A percentile compares a stretch with the other conserved stretches of the same genome.
Conservation (phyloP, 2,888 invertebrate species). For the Therioaphis trifolii region DNA sequence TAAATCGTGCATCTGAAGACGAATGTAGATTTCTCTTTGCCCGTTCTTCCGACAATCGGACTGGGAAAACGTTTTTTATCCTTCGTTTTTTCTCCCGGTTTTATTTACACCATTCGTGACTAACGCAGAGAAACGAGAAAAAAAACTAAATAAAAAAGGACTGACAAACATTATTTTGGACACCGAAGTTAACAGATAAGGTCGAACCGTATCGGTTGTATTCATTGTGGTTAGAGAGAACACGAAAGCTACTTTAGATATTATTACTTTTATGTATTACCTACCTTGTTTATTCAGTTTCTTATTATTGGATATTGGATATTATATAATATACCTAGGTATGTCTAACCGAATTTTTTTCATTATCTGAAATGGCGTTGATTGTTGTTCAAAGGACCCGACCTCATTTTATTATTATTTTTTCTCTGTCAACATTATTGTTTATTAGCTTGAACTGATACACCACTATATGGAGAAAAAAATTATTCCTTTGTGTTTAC, state of each 20-base stretch:
- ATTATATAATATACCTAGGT: background rate
- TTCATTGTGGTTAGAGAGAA: background rate
- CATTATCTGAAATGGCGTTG: background rate
- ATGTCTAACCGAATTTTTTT: background rate
- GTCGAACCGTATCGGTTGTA: background rate
- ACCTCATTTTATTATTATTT: conserved; percentile 55
- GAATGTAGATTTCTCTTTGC: conserved; percentile 42
- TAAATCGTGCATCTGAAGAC: background rate
- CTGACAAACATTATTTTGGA: conserved; percentile 2
- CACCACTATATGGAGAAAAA: conserved; percentile 17
- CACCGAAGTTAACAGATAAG: conserved; percentile 24
- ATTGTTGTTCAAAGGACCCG: conserved; percentile 39
- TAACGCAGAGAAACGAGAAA: background rate
- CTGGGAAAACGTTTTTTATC: conserved; percentile 20
- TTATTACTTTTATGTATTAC: background rate
- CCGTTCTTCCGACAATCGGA: background rate
- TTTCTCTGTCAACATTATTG: conserved; percentile 23
- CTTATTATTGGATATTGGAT: background rate
- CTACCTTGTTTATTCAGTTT: conserved; percentile 7
- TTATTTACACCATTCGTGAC: background rate
- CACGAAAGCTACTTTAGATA: background rate
- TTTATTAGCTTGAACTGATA: conserved; percentile 23
- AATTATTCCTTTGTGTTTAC: conserved; percentile 52
- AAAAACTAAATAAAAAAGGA: background rate
- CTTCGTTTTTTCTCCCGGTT: too few relatives aligned